A percentile compares a stretch with the other conserved stretches of the same genome.
Evolutionary conservation across 1,140 invertebrate genomes (phyloP).

Genomic region (Lucilia sericata): DNA sequence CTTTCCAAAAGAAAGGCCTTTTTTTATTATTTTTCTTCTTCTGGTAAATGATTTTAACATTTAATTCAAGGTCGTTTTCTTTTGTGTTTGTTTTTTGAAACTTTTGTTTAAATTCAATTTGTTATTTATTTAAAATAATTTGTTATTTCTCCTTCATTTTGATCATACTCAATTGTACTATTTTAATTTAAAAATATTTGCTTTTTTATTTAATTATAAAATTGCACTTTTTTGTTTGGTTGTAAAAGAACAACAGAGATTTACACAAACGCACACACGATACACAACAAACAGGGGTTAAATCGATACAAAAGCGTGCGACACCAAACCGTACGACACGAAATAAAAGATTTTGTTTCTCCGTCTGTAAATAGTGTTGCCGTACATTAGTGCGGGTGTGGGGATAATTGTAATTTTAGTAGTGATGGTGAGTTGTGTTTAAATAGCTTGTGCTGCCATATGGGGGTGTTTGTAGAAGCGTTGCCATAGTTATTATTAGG

Average conservation of each 20-base stretch:
- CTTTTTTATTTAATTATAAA: conserved; percentile 16
- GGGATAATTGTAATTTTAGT: background rate
- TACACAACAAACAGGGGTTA: background rate
- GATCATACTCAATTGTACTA: background rate
- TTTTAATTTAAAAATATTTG: background rate
- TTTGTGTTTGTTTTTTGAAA: background rate
- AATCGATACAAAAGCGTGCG: conserved; percentile 17
- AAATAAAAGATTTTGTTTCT: background rate
- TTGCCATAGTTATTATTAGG: background rate
- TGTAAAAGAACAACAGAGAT: background rate
- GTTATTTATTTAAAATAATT: background rate
- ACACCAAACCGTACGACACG: conserved; percentile 17
- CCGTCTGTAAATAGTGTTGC: conserved; percentile 16
- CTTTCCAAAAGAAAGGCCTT: background rate
- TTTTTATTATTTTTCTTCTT: background rate
- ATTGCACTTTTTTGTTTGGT: conserved; percentile 20
- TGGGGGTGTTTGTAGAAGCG: background rate
- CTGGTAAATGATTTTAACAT: background rate
- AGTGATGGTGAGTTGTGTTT: background rate
- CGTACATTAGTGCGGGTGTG: background rate
- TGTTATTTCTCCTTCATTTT: background rate
- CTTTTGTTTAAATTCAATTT: background rate
- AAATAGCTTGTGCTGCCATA: background rate
- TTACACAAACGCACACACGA: background rate
- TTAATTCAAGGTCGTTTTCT: conserved; percentile 8